phyloP scores from a whole-genome alignment of 2,888 invertebrate genomes.

The Petrolisthes manimaculis region DNA sequence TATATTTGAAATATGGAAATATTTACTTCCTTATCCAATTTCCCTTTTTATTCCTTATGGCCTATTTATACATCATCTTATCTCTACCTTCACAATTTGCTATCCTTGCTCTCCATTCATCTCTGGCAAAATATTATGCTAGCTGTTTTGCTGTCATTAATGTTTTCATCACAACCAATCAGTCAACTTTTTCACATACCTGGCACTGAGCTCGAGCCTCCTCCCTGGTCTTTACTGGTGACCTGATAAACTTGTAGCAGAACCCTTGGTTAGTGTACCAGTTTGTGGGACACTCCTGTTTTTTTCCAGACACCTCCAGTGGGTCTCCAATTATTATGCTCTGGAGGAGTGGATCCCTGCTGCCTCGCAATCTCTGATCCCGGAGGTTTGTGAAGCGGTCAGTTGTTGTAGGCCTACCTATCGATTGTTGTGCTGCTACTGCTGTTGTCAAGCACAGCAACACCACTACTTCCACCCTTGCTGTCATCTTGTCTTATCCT shows the following conservation, averaged over 20 bases:
- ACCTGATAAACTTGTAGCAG: slow-evolving; percentile 91
- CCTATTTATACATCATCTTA: too few species aligned
- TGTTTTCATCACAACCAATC: background rate
- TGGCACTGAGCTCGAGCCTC: slow-evolving; percentile 87
- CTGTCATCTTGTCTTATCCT: slow-evolving; percentile 5
- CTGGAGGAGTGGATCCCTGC: background rate
- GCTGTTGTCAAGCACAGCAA: background rate
- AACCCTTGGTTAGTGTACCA: slow-evolving; percentile 84
- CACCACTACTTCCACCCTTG: background rate
- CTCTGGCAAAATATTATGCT: background rate
- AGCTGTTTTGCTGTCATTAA: background rate
- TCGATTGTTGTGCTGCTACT: background rate
- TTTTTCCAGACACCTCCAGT: background rate
- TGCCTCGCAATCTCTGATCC: background rate
- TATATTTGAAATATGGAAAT: too few species aligned
- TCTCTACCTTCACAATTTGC: background rate
- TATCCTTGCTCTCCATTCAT: too few species aligned
- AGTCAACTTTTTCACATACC: slow-evolving; percentile 67
- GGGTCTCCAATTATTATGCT: slow-evolving; percentile 7
- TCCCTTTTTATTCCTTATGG: too few species aligned
- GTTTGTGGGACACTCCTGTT: slow-evolving; percentile 80
- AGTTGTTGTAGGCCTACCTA: background rate
- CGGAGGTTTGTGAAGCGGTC: background rate
- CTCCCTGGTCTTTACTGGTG: slow-evolving; percentile 82
- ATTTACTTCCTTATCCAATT: too few species aligned